Evolutionary conservation across 2,113 vertebrate genomes (phyloP).

Genomic region (Maccullochella peelii): DNA sequence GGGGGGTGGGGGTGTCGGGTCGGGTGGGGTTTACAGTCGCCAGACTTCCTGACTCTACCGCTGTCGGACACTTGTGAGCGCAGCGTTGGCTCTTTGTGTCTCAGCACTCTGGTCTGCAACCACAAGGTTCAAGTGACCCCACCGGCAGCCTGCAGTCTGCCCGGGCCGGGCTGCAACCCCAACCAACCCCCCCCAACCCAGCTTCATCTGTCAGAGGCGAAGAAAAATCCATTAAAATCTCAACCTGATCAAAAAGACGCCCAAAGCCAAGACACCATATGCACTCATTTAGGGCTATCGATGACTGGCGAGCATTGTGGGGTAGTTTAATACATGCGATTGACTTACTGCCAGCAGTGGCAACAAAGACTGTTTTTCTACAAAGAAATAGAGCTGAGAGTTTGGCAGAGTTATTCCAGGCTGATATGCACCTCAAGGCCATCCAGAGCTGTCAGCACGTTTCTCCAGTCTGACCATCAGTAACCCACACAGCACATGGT

Average conservation of each 20-base stretch:
- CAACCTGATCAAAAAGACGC: constrained; percentile 83
- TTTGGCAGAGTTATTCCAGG: constrained; percentile 72
- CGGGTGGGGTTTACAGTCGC: constrained; percentile 85
- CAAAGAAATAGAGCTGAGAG: constrained; percentile 76
- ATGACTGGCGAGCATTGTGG: constrained; percentile 80
- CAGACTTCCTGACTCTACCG: constrained; percentile 92
- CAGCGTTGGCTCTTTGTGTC: constrained; percentile 81
- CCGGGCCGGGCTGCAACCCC: constrained; percentile 63
- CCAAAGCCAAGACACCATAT: constrained; percentile 80
- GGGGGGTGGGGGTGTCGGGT: constrained; percentile 5
- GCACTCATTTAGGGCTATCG: constrained; percentile 85
- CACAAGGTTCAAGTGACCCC: constrained; percentile 91
- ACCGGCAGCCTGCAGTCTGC: constrained; percentile 78
- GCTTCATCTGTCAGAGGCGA: constrained; percentile 78
- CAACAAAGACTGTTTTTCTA: constrained; percentile 82
- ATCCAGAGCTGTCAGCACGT: constrained; percentile 67
- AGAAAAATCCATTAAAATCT: constrained; percentile 85
- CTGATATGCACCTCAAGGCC: constrained; percentile 66
- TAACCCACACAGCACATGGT: constrained; percentile 67
- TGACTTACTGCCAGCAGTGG: constrained; percentile 87
- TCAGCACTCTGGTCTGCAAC: constrained; percentile 87
- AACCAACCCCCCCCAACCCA: constrained; percentile 3
- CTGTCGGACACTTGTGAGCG: constrained; percentile 86
- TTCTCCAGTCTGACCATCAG: constrained; percentile 50
- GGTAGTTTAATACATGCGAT: constrained; percentile 82